phyloP scores from a whole-genome alignment of 2,888 invertebrate genomes.

The Steinernema hermaphroditum region DNA sequence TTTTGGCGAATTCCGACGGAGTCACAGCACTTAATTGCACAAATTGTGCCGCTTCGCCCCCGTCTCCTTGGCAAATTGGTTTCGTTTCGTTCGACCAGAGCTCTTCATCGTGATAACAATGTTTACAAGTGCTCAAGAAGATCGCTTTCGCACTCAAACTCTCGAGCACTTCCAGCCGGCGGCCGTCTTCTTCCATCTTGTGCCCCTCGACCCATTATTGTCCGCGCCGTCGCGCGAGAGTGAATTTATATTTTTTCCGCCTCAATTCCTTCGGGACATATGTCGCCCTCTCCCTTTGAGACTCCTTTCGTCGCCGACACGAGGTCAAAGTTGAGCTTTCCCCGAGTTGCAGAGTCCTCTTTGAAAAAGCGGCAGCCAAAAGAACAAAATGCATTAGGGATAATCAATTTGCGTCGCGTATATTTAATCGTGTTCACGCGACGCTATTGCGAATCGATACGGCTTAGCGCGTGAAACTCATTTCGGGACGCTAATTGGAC shows the following conservation, averaged over 20 bases:
- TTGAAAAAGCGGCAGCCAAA: too few species aligned
- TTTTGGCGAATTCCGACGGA: background rate
- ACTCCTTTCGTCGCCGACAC: too few species aligned
- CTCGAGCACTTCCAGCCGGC: background rate
- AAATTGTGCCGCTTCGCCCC: background rate
- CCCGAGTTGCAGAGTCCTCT: too few species aligned
- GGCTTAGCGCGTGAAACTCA: too few species aligned
- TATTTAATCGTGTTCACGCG: too few species aligned
- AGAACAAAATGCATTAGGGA: too few species aligned
- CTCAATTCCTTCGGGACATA: background rate
- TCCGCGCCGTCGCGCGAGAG: constrained; percentile 19
- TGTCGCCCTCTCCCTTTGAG: too few species aligned
- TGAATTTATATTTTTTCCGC: constrained; percentile 19
- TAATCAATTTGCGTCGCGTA: too few species aligned
- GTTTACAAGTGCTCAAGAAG: constrained; percentile 21
- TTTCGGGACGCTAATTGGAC: too few species aligned
- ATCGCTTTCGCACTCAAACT: background rate
- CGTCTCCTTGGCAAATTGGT: background rate
- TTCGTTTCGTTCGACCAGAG: background rate
- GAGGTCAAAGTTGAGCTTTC: too few species aligned
- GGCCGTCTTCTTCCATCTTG: background rate
- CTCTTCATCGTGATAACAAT: background rate
- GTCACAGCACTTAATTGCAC: constrained; percentile 11
- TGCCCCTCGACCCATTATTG: background rate
- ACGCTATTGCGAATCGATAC: too few species aligned